A percentile compares a stretch with the other conserved stretches of the same genome.
phyloP scores from a whole-genome alignment of 1,140 invertebrate species.

The Leptestheria dahalacensis region DNA sequence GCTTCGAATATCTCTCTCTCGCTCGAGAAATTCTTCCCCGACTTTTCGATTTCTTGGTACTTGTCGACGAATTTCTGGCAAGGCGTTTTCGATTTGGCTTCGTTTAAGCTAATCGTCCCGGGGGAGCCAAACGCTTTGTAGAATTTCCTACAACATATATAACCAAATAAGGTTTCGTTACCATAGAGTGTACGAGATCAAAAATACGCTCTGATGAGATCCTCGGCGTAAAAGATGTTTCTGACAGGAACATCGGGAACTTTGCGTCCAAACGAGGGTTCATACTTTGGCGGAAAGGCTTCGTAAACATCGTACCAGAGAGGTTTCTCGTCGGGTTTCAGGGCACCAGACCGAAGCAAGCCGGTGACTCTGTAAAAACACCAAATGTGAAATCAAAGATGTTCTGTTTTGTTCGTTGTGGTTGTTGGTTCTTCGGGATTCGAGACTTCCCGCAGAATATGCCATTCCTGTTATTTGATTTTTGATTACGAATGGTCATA shows the following conservation, averaged over 20 bases:
- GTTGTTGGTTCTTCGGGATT: neutral
- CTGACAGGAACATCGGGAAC: slow-evolving; percentile 38
- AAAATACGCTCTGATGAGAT: slow-evolving; percentile 48
- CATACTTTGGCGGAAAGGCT: slow-evolving; percentile 64
- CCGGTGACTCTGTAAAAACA: slow-evolving; percentile 46
- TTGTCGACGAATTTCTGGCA: slow-evolving; percentile 6
- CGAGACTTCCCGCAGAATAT: neutral
- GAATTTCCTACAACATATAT: slow-evolving; percentile 18
- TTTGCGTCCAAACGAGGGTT: slow-evolving; percentile 52
- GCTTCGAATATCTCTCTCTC: slow-evolving; percentile 6
- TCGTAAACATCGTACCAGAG: slow-evolving; percentile 81
- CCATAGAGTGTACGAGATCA: slow-evolving; percentile 11
- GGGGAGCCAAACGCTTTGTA: slow-evolving; percentile 18
- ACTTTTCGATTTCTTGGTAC: slow-evolving; percentile 7
- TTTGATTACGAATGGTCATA: too few species aligned
- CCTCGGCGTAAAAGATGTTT: slow-evolving; percentile 72
- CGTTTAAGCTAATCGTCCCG: slow-evolving; percentile 14
- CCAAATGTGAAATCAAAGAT: neutral
- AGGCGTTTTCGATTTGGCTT: slow-evolving; percentile 1
- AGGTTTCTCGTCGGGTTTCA: slow-evolving; percentile 59
- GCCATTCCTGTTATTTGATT: neutral
- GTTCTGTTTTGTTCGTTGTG: neutral
- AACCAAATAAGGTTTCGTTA: neutral
- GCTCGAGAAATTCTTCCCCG: neutral
- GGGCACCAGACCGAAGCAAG: slow-evolving; percentile 51